Conservation (phyloP, 92 coral and sea anemone species). For the Phenganax stokvisi region DNA sequence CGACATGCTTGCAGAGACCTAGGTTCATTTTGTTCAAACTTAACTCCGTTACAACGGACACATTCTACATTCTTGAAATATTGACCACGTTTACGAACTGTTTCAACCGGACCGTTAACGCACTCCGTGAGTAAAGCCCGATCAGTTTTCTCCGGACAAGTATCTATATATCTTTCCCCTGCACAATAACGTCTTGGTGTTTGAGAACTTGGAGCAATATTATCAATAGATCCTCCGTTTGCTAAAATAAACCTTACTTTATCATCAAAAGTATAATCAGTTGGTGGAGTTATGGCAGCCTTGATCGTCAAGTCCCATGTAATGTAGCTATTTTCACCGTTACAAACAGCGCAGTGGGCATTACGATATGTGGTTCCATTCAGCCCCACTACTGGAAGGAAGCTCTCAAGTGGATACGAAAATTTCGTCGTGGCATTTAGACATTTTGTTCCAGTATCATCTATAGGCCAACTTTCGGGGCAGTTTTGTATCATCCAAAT, state of each 20-base stretch:
- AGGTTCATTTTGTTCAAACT: background rate
- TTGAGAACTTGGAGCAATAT: background rate
- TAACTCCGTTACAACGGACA: background rate
- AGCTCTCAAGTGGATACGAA: slow-evolving; percentile 14
- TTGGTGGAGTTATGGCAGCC: background rate
- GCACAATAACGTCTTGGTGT: background rate
- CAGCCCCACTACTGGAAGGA: slow-evolving; percentile 1
- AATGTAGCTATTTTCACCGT: background rate
- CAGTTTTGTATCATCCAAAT: slow-evolving; percentile 23
- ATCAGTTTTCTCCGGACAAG: background rate
- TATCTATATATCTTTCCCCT: background rate
- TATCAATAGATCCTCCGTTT: background rate
- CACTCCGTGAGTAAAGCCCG: background rate
- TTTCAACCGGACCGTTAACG: background rate
- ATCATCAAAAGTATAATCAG: background rate
- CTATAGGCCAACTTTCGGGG: background rate
- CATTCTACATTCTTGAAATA: background rate
- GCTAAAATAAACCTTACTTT: background rate
- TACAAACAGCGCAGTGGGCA: slow-evolving; percentile 21
- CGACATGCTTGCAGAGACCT: background rate
- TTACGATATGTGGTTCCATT: slow-evolving; percentile 3
- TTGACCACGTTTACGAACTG: background rate
- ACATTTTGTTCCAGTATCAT: background rate
- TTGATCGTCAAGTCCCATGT: background rate
- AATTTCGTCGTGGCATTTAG: slow-evolving; percentile 4